Conservation (phyloP, 92 coral and sea anemone genomes). For the Virgularia gustaviana region DNA sequence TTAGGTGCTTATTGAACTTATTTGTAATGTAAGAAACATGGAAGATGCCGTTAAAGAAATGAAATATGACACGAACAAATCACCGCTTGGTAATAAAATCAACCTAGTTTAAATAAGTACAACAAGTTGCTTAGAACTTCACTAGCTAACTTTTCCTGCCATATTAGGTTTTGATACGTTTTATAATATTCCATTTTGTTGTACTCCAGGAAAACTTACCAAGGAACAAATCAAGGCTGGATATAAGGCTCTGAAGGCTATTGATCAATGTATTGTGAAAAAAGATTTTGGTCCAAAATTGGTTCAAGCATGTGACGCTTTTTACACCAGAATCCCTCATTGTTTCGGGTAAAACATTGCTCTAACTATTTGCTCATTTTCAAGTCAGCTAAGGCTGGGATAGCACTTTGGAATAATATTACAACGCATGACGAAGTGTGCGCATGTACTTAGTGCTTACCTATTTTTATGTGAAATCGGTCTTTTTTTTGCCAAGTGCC, state of each 20-base stretch:
- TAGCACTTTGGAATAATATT: too few relatives aligned
- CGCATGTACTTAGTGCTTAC: too few relatives aligned
- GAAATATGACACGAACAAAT: conserved; percentile 91
- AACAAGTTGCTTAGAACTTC: not conserved
- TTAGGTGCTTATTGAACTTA: conserved; percentile 63
- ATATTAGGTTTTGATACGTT: not conserved
- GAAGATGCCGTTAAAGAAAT: conserved; percentile 92
- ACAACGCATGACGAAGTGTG: too few relatives aligned
- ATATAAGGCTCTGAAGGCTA: conserved; percentile 75
- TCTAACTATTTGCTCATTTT: not conserved
- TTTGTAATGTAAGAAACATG: conserved; percentile 89
- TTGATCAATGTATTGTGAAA: conserved; percentile 73
- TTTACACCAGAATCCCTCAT: conserved; percentile 95
- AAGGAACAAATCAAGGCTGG: conserved; percentile 95
- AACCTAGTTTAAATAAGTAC: not conserved
- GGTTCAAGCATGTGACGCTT: conserved; percentile 85
- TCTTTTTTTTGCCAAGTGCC: too few relatives aligned
- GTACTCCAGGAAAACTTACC: conserved; percentile 73
- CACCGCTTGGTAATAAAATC: conserved; percentile 70
- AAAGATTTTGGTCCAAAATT: conserved; percentile 76
- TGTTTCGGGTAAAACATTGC: conserved; percentile 95
- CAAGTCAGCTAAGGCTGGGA: too few relatives aligned
- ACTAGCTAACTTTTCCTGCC: not conserved
- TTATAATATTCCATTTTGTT: not conserved
- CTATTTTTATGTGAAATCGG: too few relatives aligned